A percentile compares a stretch with the other conserved stretches of the same genome.
Conservation (phyloP, 2,888 invertebrate genomes). For the Notodonta dromedarius region DNA sequence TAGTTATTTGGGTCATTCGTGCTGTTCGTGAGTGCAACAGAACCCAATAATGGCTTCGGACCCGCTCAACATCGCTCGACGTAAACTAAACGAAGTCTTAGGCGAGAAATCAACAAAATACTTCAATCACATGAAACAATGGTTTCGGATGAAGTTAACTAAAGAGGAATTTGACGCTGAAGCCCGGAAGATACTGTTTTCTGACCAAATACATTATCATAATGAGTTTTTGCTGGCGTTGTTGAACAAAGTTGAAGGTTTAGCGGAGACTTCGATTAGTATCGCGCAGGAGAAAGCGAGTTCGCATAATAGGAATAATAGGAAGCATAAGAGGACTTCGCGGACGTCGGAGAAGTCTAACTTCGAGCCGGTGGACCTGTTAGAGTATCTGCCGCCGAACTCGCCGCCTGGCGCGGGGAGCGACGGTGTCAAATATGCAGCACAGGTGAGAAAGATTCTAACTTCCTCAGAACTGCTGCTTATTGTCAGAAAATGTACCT, state of each 20-base stretch:
- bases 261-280: conserved; percentile 72
- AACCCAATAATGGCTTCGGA: conserved; percentile 62
- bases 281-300: conserved; percentile 74
- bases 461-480: no score
- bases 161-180: conserved; percentile 94
- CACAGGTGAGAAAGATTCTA: conserved; percentile 56
- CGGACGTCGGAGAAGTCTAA: conserved; percentile 83
- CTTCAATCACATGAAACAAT: conserved; percentile 88
- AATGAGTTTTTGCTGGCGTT: conserved; percentile 93
- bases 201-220: conserved; percentile 91
- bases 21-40: no score
- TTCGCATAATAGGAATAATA: conserved; percentile 72
- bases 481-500: no score
- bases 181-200: conserved; percentile 88
- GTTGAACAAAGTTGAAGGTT: conserved; percentile 88
- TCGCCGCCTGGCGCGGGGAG: conserved; percentile 80
- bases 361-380: conserved; percentile 85
- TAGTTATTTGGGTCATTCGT: no score
- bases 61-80: conserved; percentile 83
- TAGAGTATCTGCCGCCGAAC: conserved; percentile 84
- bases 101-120: conserved; percentile 89
- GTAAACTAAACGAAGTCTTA: conserved; percentile 85
- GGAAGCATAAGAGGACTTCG: conserved; percentile 80
- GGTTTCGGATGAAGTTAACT: conserved; percentile 90
- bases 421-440: conserved; percentile 79